A percentile compares a stretch with the other conserved stretches of the same genome.
These are phyloP conservation scores for Drosophila busckii DNA, from an alignment of 1,140 invertebrate genomes.

Conservation along the genomic window DNA sequence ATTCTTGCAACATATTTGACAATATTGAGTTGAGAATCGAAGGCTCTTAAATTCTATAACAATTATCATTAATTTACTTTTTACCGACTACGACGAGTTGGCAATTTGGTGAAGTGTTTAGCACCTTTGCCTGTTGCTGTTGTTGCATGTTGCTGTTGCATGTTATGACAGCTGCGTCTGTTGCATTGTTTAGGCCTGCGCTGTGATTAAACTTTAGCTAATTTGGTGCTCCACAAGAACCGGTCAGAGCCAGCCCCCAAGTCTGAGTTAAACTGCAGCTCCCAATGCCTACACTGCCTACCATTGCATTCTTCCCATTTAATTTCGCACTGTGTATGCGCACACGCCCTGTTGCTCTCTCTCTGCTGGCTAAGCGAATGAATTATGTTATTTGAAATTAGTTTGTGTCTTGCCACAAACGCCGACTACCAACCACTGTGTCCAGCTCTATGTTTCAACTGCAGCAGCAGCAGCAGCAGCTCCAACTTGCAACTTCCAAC, in stretches of 20 bases:
- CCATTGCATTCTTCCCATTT: background rate
- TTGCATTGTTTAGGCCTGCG: slow-evolving; percentile 27
- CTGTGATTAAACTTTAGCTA: slow-evolving; percentile 68
- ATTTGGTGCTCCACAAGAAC: slow-evolving; percentile 63
- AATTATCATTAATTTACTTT: slow-evolving; percentile 49
- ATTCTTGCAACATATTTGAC: slow-evolving; percentile 38
- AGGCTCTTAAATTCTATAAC: slow-evolving; percentile 43
- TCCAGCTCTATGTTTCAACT: slow-evolving; percentile 13
- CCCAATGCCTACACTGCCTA: slow-evolving; percentile 10
- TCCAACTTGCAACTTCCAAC: slow-evolving; percentile 17
- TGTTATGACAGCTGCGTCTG: slow-evolving; percentile 58
- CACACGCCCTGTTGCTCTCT: background rate
- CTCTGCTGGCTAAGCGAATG: slow-evolving; percentile 62
- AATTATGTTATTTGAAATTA: slow-evolving; percentile 79
- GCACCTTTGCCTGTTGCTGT: slow-evolving; percentile 10
- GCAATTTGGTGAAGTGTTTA: too few species aligned
- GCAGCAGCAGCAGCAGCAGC: background rate
- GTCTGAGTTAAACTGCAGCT: slow-evolving; percentile 22
- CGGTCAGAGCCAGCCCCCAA: slow-evolving; percentile 33
- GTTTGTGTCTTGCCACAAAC: slow-evolving; percentile 72
- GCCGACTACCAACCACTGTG: slow-evolving; percentile 35
- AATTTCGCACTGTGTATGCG: background rate
- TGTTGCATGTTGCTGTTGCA: background rate
- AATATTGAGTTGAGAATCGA: slow-evolving; percentile 9
- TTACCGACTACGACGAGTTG: background rate